Evolutionary conservation across 2,113 vertebrate species (phyloP).

Genomic region (Alethe castanea): DNA sequence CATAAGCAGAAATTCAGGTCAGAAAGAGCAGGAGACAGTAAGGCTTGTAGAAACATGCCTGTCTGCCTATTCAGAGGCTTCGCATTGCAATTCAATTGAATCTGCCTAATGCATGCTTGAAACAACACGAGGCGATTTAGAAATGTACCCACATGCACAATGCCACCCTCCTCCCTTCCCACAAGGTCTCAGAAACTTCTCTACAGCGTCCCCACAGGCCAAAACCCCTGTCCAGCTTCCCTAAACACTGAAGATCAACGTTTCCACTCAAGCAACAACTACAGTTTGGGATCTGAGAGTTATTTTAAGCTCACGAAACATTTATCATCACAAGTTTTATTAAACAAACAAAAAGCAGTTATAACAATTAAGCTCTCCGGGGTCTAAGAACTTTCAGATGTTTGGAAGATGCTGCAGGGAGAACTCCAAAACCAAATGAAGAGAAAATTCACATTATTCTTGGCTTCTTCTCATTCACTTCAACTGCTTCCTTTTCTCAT

Average conservation of each 20-base stretch:
- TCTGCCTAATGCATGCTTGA: not conserved
- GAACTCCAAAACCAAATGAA: not conserved
- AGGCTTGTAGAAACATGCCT: constrained; percentile 6
- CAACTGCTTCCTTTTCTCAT: not conserved
- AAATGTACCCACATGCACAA: not conserved
- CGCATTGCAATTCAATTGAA: not conserved
- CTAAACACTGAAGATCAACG: not conserved
- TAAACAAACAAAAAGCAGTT: not conserved
- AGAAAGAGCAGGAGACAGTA: constrained; percentile 2
- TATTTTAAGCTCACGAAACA: not conserved
- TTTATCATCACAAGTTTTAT: not conserved
- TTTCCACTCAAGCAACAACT: not conserved
- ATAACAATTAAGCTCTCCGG: not conserved
- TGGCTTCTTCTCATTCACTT: not conserved
- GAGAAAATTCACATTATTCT: not conserved
- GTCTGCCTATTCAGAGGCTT: not conserved
- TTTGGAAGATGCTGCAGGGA: not conserved
- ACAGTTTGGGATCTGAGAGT: not conserved
- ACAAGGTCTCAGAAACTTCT: not conserved
- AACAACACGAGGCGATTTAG: not conserved
- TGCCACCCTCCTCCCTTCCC: not conserved
- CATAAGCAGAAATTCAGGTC: constrained; percentile 36
- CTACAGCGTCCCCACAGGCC: not conserved
- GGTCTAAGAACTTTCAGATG: not conserved
- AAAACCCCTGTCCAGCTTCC: not conserved